Base-by-base conservation (phyloP, 2,888 invertebrate genomes). In the Drosophila conformis region DNA sequence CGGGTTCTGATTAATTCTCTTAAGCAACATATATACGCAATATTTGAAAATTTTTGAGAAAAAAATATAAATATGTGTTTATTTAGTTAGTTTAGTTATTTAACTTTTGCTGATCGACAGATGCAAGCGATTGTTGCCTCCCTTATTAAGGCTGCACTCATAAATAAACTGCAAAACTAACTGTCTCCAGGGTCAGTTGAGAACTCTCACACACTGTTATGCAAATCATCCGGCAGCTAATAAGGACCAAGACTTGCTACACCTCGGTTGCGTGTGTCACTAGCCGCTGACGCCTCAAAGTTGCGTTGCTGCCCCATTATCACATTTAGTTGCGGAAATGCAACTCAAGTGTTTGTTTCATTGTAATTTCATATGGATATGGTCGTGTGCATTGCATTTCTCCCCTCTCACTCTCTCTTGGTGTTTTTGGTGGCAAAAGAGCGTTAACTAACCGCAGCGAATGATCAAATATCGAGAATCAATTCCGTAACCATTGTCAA, bases 381-480 rank as follows among this genome's bases (percentile, higher is more conserved):
- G 58, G 60, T 67, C 54, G 65, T 62, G 58, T 71, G 71, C 36
- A 78, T 77, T 70, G 77, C 57, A 70, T 60, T 69, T 73, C 64
- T 65, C 69, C 57, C 67, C 53, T 56, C 51, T 54, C 58, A 64
- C 67, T 62, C 25, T 48, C 49, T 25, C 29, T 35, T 27, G 25
- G 4, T 46, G 46, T 11, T 25, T n/a, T 58, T 62, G 78, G 53
- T 77, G 87, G 68, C 74, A 90, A 88, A 90, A 88, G 80, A 86
- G 90, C 89, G 80, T 85, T 89, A 89, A 87, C 88, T 80, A 89
- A 90, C 90, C 90, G 81, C 89, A 89, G 77, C 90, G 78, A 84
- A 89, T 89, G 90, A 86, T 90, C 89, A 86, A 88, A 89, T 90
- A 89, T 89, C 88, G 90, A 83, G 83, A 90, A 90, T 90, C 88